Evolutionary conservation across 2,113 vertebrate genomes (phyloP), one percentile per base, ranked within the genome.

Genomic region (Lota lota): DNA sequence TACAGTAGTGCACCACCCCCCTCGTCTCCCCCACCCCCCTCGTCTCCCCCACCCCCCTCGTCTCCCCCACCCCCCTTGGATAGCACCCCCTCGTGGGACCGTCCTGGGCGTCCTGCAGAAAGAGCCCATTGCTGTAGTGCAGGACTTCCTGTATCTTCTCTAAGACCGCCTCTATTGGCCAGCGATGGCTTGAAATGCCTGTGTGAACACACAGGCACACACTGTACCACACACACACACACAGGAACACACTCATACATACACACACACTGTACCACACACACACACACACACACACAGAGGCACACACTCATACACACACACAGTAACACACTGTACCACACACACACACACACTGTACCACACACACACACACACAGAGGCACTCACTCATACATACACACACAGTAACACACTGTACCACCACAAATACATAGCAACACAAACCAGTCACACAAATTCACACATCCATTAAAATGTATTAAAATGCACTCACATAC

Each of bases 131-230:
- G 28, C 3, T 3, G 7, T 33, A 33, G 28, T 33, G 28, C 28
- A n/a, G n/a, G n/a, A 33, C 28, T 21, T 24, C 61, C 75, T 54
- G 51, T 58, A 21, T 5, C n/a, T 20, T 62, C 54, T 70, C 70
- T 68, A 4, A 17, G 64, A 61, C 67, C 10, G 28, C 68, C 61
- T 65, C 65, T 68, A 77, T 74, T 79, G 24, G 24, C 21, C 74
- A 69, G n/a, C 70, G 54, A 68, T 72, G 76, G 70, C 81, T 61
- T 67, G 72, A 64, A 72, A n/a, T n/a, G n/a, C n/a, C n/a, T n/a
- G n/a, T n/a, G n/a, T 28, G 22, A 36, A 75, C n/a, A 68, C 21
- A 61, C 78, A 62, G 75, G 58, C 60, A 28, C 28, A 33, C 21
- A 19, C 21, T 20, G 1, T 20, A 11, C 2, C 54, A 57, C 54